A percentile compares a stretch with the other conserved stretches of the same genome.
phyloP scores from a whole-genome alignment of 2,888 invertebrate species.

The Drosophila diplacantha region DNA sequence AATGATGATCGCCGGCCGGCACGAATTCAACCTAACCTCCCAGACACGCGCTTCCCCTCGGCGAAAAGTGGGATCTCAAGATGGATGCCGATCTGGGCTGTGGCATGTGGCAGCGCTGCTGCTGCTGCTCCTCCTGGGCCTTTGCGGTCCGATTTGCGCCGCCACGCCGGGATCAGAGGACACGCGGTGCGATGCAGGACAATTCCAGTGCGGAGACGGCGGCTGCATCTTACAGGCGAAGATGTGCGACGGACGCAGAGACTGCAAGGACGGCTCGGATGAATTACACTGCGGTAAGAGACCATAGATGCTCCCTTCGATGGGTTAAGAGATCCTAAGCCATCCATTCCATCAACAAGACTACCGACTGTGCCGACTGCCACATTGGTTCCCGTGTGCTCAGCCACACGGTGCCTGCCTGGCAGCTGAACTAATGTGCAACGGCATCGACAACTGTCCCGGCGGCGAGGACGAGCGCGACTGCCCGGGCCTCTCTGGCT shows the following conservation, averaged over 20 bases:
- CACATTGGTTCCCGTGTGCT: conserved; percentile 76
- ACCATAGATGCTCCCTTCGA: not conserved
- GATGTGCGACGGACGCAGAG: conserved; percentile 74
- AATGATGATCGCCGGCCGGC: conserved; percentile 9
- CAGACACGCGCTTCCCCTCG: conserved; percentile 12
- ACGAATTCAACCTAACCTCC: conserved; percentile 27
- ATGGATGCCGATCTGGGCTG: conserved; percentile 23
- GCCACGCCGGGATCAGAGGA: conserved; percentile 45
- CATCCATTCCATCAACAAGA: conserved; percentile 48
- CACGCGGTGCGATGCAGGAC: conserved; percentile 74
- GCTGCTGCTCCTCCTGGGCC: conserved; percentile 3
- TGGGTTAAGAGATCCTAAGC: not conserved
- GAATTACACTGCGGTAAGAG: conserved; percentile 76
- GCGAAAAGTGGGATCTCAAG: not conserved
- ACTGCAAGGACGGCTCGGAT: conserved; percentile 75
- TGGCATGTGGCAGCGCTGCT: conserved; percentile 51
- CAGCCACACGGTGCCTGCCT: conserved; percentile 82
- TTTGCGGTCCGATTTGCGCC: conserved; percentile 62
- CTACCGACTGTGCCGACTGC: conserved; percentile 70
- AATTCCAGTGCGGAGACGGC: conserved; percentile 80
- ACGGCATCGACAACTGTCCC: conserved; percentile 83
- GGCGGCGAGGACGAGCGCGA: conserved; percentile 83
- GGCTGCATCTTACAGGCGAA: conserved; percentile 73
- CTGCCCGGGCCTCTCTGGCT: conserved; percentile 52
- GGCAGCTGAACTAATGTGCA: conserved; percentile 84